phyloP scores from a whole-genome alignment of 2,888 invertebrate genomes.

The Macaria notata region DNA sequence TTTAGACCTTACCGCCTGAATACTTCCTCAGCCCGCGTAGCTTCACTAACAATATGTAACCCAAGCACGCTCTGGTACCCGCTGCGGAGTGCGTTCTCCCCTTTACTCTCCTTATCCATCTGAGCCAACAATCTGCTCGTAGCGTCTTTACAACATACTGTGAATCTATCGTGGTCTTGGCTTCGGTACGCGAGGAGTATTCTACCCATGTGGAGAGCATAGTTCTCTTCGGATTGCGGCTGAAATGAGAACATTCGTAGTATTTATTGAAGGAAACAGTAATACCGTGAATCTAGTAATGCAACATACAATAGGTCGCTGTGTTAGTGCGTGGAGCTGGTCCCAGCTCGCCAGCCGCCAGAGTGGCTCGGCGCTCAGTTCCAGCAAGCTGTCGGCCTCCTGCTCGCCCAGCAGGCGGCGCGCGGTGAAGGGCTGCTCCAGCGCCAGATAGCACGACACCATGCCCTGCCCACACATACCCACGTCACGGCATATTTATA shows the following conservation, averaged over 20 bases:
- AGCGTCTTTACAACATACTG: conserved; percentile 64
- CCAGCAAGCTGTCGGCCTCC: conserved; percentile 81
- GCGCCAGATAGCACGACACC: conserved; percentile 91
- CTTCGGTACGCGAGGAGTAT: conserved; percentile 84
- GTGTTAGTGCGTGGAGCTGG: conserved; percentile 85
- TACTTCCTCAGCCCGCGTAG: conserved; percentile 61
- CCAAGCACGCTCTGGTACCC: conserved; percentile 73
- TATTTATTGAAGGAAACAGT: too few species aligned
- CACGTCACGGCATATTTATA: too few species aligned
- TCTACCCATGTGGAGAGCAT: conserved; percentile 89
- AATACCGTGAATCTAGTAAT: too few species aligned
- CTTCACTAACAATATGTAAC: conserved; percentile 70
- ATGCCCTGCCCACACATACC: conserved; percentile 83
- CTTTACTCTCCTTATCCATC: conserved; percentile 67
- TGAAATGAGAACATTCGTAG: conserved; percentile 27
- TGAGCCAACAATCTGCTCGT: conserved; percentile 56
- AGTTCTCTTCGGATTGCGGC: conserved; percentile 80
- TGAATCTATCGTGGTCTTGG: conserved; percentile 58
- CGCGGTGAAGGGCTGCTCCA: conserved; percentile 94
- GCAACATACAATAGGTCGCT: conserved; percentile 69
- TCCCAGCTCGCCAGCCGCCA: conserved; percentile 94
- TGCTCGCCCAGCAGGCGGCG: conserved; percentile 86
- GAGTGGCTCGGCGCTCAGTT: conserved; percentile 90
- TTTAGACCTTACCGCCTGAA: conserved; percentile 51
- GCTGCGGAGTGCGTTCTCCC: conserved; percentile 67